Percentiles rank a stretch among this genome's conserved stretches.
Conservation (phyloP, 2,888 invertebrate genomes). For the Drosophila meridiana region DNA sequence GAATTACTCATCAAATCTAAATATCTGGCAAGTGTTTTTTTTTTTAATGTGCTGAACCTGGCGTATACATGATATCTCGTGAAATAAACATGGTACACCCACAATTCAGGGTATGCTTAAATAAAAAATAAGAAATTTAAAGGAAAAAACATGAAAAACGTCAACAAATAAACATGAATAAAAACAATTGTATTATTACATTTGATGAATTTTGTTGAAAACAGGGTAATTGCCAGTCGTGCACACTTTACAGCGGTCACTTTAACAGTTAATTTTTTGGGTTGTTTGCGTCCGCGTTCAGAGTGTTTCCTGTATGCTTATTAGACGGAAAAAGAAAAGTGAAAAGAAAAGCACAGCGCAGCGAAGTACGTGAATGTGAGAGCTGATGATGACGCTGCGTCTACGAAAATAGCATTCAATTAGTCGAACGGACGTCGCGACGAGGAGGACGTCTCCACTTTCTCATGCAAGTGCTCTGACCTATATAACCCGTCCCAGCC, state of each 20-base stretch:
- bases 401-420: constrained; percentile 78
- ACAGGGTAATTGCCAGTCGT: constrained; percentile 17
- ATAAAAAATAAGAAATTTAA: neutral
- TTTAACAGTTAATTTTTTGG: constrained; percentile 25
- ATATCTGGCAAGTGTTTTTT: constrained; percentile 66
- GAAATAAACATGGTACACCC: neutral
- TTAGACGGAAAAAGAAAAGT: constrained; percentile 68
- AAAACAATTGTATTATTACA: too few species aligned
- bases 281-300: constrained; percentile 55
- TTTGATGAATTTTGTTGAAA: neutral
- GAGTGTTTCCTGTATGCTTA: constrained; percentile 79
- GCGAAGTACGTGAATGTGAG: constrained; percentile 36
- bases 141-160: too few species aligned
- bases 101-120: neutral
- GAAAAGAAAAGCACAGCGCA: constrained; percentile 61
- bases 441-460: constrained; percentile 54
- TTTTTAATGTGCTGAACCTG: constrained; percentile 56
- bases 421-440: constrained; percentile 60
- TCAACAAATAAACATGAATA: too few species aligned
- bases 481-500: constrained; percentile 69
- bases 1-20: constrained; percentile 71
- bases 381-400: constrained; percentile 66
- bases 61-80: constrained; percentile 40
- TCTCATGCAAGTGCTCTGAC: constrained; percentile 77
- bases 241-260: constrained; percentile 2